These are phyloP conservation scores for Coboldia fuscipes DNA, from an alignment of 1,140 invertebrate genomes.

Conservation along the genomic window DNA sequence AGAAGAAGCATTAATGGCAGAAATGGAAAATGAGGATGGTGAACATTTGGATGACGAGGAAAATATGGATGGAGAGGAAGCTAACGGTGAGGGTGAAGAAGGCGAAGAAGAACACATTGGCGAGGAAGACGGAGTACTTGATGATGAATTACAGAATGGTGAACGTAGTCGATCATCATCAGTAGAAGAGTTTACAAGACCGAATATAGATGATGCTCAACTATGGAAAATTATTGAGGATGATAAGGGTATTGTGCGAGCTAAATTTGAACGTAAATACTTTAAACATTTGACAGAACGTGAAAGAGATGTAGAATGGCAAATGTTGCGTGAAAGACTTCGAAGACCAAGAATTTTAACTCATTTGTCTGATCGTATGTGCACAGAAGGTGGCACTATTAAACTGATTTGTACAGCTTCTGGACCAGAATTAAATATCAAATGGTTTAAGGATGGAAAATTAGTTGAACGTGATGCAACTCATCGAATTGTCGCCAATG, in stretches of 20 bases:
- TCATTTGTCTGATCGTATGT: conserved; percentile 51
- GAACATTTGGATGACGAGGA: conserved; percentile 4
- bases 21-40: conserved; percentile 4
- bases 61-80: neutral
- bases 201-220: conserved; percentile 17
- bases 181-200: conserved; percentile 13
- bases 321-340: conserved; percentile 13
- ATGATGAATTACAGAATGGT: conserved; percentile 6
- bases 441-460: conserved; percentile 64
- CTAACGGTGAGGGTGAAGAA: neutral
- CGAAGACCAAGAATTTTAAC: conserved; percentile 25
- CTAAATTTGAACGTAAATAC: conserved; percentile 12
- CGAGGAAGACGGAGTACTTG: conserved; percentile 2
- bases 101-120: conserved; percentile 1
- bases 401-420: conserved; percentile 70
- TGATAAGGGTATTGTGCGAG: conserved; percentile 18
- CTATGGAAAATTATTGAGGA: conserved; percentile 17
- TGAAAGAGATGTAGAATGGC: conserved; percentile 20
- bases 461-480: conserved; percentile 27
- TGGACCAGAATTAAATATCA: conserved; percentile 53
- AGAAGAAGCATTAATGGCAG: conserved; percentile 9
- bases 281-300: conserved; percentile 11
- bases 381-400: conserved; percentile 46
- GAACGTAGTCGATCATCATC: conserved; percentile 14
- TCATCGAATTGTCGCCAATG: conserved; percentile 33